A percentile compares a stretch with the other conserved stretches of the same genome.
Conservation (phyloP, 2,888 invertebrate genomes). For the Philereme transversata region DNA sequence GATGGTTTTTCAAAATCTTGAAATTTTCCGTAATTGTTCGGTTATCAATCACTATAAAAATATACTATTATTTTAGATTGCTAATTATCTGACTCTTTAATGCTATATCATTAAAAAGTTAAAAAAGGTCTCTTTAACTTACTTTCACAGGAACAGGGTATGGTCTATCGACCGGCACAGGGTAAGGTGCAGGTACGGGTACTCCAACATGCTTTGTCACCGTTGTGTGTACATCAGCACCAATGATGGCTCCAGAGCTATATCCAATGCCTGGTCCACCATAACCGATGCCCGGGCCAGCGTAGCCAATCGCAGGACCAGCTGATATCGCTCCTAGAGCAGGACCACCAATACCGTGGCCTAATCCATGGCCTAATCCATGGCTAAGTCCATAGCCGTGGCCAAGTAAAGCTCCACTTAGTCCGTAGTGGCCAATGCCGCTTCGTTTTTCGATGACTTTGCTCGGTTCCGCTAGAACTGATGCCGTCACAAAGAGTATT, state of each 20-base stretch:
- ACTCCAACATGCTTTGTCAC: conserved; percentile 79
- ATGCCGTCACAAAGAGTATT: conserved; percentile 62
- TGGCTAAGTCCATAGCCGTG: conserved; percentile 46
- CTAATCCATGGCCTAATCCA: conserved; percentile 14
- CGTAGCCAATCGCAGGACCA: conserved; percentile 39
- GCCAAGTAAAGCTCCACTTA: conserved; percentile 35
- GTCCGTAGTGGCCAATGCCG: conserved; percentile 69
- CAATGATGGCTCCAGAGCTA: conserved; percentile 56
- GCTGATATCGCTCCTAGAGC: conserved; percentile 19
- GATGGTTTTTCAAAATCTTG: no score
- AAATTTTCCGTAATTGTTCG: no score
- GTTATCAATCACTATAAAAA: no score
- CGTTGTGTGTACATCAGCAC: conserved; percentile 77
- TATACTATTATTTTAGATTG: no score
- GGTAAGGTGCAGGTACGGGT: conserved; percentile 77
- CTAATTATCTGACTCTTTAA: no score
- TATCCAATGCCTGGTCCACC: conserved; percentile 2
- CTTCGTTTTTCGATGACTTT: conserved; percentile 77
- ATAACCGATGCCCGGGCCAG: conserved; percentile 36
- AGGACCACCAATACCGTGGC: conserved; percentile 6
- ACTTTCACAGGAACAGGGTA: conserved; percentile 76
- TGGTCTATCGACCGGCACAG: conserved; percentile 76
- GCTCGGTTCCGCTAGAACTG: conserved; percentile 72
- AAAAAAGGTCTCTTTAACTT: conserved; percentile 23
- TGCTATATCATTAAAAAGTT: no score